These are phyloP conservation scores for Muscicapa striata DNA, from an alignment of 2,797 vertebrate genomes.

Conservation along the genomic window DNA sequence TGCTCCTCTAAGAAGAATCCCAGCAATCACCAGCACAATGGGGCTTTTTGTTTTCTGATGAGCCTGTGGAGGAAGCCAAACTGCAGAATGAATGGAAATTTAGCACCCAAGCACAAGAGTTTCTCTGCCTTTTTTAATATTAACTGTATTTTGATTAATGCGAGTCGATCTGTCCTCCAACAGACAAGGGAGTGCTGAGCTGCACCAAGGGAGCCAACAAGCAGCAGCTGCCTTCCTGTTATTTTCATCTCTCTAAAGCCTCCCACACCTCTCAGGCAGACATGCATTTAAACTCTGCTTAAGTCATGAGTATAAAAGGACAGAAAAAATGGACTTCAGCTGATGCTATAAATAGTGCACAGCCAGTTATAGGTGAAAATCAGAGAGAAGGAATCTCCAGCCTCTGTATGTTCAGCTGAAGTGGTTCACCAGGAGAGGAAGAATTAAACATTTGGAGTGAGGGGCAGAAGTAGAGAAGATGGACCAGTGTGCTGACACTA, in stretches of 20 bases:
- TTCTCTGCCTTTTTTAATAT: not conserved
- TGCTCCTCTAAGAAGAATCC: not conserved
- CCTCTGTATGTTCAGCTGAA: not conserved
- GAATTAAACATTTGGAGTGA: not conserved
- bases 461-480: not conserved
- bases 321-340: not conserved
- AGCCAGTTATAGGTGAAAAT: not conserved
- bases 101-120: not conserved
- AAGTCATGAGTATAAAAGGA: not conserved
- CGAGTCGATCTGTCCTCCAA: not conserved
- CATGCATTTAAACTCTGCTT: conserved; percentile 6
- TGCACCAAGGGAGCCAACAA: not conserved
- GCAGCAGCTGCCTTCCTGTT: conserved; percentile 57
- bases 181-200: not conserved
- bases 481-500: not conserved
- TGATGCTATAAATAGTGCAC: conserved; percentile 19
- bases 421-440: not conserved
- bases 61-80: not conserved
- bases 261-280: not conserved
- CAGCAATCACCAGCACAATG: not conserved
- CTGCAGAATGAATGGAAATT: not conserved
- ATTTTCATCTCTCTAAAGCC: conserved; percentile 36
- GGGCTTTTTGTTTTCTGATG: conserved; percentile 7
- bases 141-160: not conserved
- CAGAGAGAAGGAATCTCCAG: not conserved